Conservation (phyloP, 2,797 vertebrate species). For the Simalia tracyae region DNA sequence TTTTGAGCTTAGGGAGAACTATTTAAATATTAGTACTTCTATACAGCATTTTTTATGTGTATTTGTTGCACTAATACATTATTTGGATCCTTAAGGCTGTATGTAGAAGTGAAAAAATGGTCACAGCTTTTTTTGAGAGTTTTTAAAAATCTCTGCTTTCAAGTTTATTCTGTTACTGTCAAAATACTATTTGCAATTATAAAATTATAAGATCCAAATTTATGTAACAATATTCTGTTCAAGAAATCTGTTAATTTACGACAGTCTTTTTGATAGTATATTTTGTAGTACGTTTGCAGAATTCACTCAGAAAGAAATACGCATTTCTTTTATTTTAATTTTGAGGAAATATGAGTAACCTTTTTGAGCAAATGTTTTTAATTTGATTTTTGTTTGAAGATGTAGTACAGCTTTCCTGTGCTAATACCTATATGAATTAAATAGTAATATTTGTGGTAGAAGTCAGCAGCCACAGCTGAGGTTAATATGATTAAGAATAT, state of each 20-base stretch:
- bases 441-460: neutral
- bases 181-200: neutral
- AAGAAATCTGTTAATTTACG: neutral
- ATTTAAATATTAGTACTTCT: neutral
- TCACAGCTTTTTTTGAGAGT: neutral
- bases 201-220: conserved; percentile 7
- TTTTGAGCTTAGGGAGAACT: neutral
- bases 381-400: neutral
- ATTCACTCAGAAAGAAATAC: neutral
- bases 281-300: neutral
- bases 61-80: neutral
- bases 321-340: neutral
- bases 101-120: neutral
- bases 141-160: neutral
- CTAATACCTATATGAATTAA: neutral
- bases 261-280: neutral
- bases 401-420: neutral
- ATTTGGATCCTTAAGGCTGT: neutral
- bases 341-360: neutral
- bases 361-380: neutral
- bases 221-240: neutral
- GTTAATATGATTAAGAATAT: neutral
- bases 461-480: neutral
- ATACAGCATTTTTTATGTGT: neutral
- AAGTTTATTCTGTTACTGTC: neutral